phyloP scores from a whole-genome alignment of 1,140 invertebrate genomes.

The Drosophila kikkawai region DNA sequence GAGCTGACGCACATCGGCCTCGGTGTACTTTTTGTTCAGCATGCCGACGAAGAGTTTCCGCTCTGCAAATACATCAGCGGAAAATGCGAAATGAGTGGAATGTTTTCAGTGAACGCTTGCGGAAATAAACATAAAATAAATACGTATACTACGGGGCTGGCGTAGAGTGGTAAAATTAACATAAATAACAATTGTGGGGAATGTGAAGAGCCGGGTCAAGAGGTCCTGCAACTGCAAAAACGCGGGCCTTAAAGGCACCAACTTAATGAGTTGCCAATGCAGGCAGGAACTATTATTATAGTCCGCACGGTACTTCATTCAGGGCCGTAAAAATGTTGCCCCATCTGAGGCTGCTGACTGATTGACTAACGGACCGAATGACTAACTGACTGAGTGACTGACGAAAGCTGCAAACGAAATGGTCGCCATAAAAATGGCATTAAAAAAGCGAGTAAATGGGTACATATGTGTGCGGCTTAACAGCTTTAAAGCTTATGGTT shows the following conservation, averaged over 20 bases:
- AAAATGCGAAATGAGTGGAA: constrained; percentile 43
- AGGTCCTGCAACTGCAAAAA: constrained; percentile 30
- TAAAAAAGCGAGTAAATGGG: constrained; percentile 43
- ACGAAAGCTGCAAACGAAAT: constrained; percentile 41
- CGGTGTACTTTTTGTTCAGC: constrained; percentile 98
- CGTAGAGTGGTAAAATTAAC: constrained; percentile 49
- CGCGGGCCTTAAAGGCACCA: constrained; percentile 27
- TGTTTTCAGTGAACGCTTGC: constrained; percentile 26
- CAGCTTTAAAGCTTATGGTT: constrained; percentile 38
- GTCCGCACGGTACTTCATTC: constrained; percentile 45
- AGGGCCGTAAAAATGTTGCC: constrained; percentile 49
- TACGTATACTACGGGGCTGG: constrained; percentile 9
- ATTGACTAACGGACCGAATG: constrained; percentile 38
- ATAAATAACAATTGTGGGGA: constrained; percentile 57
- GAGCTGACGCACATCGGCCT: constrained; percentile 97
- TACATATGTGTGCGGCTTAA: constrained; percentile 18
- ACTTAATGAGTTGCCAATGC: constrained; percentile 64
- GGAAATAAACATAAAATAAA: constrained; percentile 48
- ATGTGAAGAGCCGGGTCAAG: constrained; percentile 31
- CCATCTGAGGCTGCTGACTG: constrained; percentile 41
- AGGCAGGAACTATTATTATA: constrained; percentile 57
- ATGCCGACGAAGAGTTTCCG: constrained; percentile 99
- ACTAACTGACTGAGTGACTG: constrained; percentile 50
- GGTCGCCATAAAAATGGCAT: constrained; percentile 61
- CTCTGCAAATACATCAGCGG: constrained; percentile 90